Evolutionary conservation across 2,797 vertebrate species (phyloP).

Genomic region (Enteromius argenteus): DNA sequence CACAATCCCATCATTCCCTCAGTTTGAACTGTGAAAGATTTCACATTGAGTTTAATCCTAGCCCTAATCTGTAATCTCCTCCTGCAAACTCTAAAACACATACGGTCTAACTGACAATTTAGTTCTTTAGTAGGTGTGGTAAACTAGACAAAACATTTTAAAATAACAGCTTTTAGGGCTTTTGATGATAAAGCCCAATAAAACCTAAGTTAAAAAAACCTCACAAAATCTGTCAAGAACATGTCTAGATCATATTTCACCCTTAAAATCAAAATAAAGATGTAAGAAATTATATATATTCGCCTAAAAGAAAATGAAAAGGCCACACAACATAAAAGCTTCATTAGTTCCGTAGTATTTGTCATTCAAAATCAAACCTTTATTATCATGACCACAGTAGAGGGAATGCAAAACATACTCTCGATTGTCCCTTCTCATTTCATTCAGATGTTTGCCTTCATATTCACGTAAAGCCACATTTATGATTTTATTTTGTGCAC

Average conservation of each 20-base stretch:
- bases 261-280: background rate
- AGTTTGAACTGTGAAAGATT: constrained; percentile 30
- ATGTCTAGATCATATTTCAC: background rate
- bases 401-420: constrained; percentile 58
- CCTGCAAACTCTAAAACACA: background rate
- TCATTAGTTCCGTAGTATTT: constrained; percentile 24
- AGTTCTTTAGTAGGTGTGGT: background rate
- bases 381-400: constrained; percentile 59
- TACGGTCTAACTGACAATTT: background rate
- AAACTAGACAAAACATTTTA: background rate
- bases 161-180: background rate
- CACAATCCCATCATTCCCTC: constrained; percentile 46
- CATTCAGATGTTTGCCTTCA: constrained; percentile 25
- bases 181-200: background rate
- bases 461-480: background rate
- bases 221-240: background rate
- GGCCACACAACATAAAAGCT: background rate
- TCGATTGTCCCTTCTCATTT: constrained; percentile 55
- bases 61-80: constrained; percentile 45
- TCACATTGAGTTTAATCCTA: constrained; percentile 33
- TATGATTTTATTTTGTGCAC: constrained; percentile 34
- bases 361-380: constrained; percentile 61
- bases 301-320: background rate
- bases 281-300: background rate
- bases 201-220: background rate